phyloP scores from a whole-genome alignment of 2,888 invertebrate genomes.

The Bruchidius siliquastri region DNA sequence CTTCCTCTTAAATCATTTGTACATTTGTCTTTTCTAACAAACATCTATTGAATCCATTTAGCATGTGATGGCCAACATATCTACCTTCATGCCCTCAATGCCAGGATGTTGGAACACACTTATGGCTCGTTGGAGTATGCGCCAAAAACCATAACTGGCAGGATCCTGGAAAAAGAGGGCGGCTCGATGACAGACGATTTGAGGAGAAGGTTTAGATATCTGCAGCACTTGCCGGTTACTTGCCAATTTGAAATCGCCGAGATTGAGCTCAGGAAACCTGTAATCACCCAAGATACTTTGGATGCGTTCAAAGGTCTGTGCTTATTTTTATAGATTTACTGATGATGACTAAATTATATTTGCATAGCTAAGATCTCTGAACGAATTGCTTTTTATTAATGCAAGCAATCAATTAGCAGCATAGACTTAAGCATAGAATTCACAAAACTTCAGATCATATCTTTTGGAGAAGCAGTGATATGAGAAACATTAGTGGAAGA shows the following conservation, averaged over 20 bases:
- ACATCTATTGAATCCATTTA: constrained; percentile 40
- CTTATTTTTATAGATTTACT: not conserved
- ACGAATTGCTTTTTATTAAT: too few relatives aligned
- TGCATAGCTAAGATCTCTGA: too few relatives aligned
- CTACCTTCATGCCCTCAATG: constrained; percentile 86
- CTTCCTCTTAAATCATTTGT: too few relatives aligned
- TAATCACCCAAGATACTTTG: constrained; percentile 65
- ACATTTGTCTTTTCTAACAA: too few relatives aligned
- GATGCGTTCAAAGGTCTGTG: constrained; percentile 63
- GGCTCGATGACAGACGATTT: constrained; percentile 81
- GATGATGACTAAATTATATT: too few relatives aligned
- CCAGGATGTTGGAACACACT: constrained; percentile 79
- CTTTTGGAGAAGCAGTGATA: too few relatives aligned
- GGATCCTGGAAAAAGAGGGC: constrained; percentile 82
- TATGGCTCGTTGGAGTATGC: constrained; percentile 78
- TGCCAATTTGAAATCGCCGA: constrained; percentile 90
- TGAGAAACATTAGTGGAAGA: too few relatives aligned
- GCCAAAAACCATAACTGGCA: constrained; percentile 69
- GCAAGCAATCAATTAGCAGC: too few relatives aligned
- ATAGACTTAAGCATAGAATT: too few relatives aligned
- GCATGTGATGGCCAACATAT: constrained; percentile 90
- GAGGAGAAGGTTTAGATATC: constrained; percentile 67
- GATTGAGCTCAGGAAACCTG: constrained; percentile 70
- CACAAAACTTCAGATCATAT: too few relatives aligned
- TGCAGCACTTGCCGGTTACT: constrained; percentile 84